Base-by-base conservation (phyloP, 2,113 vertebrate genomes). In the Kryptolebias marmoratus region DNA sequence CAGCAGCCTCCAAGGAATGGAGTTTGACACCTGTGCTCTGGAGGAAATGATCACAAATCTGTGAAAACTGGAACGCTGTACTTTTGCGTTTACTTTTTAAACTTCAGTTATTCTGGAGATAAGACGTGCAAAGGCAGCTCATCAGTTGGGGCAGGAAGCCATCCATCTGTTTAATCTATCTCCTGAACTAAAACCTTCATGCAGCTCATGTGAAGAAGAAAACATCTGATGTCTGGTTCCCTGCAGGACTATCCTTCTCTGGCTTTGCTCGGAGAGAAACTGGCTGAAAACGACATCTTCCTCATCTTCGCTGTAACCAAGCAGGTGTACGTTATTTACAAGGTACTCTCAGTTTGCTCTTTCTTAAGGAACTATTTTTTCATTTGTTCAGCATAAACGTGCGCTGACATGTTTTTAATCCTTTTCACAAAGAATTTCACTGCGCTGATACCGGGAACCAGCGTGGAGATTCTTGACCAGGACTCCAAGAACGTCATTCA, bases 401-500 rank as follows among this genome's bases (percentile, higher is more conserved):
- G 64, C 16, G 28, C 12, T 56, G 15, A 30, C 11, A 5, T 56
- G 3, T 36, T n/a, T 14, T 12, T 32, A 54, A 10, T 59, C 12
- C 27, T 45, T 5, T 22, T 2, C 68, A 1, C 2, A 1, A 4
- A 99, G 97, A 96, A 99, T 77, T 96, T 98, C 47, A 99, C 98
- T 0, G 93, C 95, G 0, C 90, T 99, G 73, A 98, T 99, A 70
- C 97, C 97, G 54, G 97, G 97, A 73, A 98, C 97, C 0, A 98
- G 96, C 0, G 97, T 99, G 42, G 98, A 99, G 85, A 98, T 99
- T 93, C 92, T 98, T 77, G 95, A 98, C 56, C 95, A 94, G 91
- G 96, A 98, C 88, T 99, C 98, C 30, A 97, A 96, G 91, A 99
- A 99, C 63, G 96, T 99, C 14, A 97, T 99, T 11, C 97, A 98